Evolutionary conservation across 2,797 vertebrate genomes (phyloP), one percentile per base, ranked within the genome.

Genomic region (Heterohyrax brucei): DNA sequence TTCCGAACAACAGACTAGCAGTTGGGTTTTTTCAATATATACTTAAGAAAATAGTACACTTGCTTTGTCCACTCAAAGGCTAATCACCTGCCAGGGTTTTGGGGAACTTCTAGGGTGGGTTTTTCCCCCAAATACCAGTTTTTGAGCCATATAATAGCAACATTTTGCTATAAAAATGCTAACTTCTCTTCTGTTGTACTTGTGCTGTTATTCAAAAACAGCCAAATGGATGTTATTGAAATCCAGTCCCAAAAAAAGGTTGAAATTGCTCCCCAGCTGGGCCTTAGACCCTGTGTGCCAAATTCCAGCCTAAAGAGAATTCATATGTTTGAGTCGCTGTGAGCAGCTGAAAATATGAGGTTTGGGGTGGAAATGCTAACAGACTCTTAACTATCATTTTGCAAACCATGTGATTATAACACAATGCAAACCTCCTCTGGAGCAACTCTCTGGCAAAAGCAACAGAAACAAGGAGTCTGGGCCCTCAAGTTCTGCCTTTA

Each of bases 141-240:
- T 79, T 97, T 89, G 19, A 95, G 95, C 89, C 96, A 93, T 85
- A 97, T 92, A 96, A 96, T 95, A 97, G 98, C 92, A 93, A 96
- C 94, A 95, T 96, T 94, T 97, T 95, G 28, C 96, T 97, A 87
- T 97, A 94, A 96, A 75, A 5, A 97, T 97, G 95, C 98, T 96
- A 87, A 91, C 78, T 97, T 95, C 96, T 98, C 95, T 97, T 97
- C 97, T 97, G 97, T 97, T 97, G 98, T 96, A 96, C 97, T 33
- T 97, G 96, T 97, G 96, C 70, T 96, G 96, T 96, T 97, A 95
- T 97, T 97, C 94, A 97, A 97, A 97, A 98, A 97, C 94, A 97
- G 98, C 97, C 98, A 97, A 97, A 94, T 97, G 98, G 96, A 97
- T 98, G 97, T 93, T 95, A 97, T 88, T 96, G 97, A 97, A 98